Evolutionary conservation across 2,113 vertebrate species (phyloP), one percentile per base, ranked within the genome.

Genomic region (Cryptotis parvus): DNA sequence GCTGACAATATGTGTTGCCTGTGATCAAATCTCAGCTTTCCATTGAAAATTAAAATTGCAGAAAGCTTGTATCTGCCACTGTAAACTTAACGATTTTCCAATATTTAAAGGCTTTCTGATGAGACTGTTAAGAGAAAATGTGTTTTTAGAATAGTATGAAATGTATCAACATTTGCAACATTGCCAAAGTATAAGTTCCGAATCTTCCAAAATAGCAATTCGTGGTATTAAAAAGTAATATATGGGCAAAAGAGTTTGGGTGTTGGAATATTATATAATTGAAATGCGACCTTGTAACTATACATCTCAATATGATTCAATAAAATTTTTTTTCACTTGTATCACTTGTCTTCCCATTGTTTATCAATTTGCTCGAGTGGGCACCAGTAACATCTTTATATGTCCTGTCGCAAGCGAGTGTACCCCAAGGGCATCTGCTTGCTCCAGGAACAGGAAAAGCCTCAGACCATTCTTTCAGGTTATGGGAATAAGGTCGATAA

Each of bases 21-120:
- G 35, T 37, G 39, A 83, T 74, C 27, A 77, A 83, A 78, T 75
- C 65, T 85, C 33, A 63, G 35, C 29, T 74, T 93, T 83, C 33
- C 20, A 37, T 11, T 82, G 63, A 68, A 86, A 86, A 73, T 41
- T 37, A 6, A 7, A 84, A 88, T 80, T 84, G 61, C 70, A 1
- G n/a, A 37, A 87, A 92, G 9, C 27, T 76, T 52, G 1, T 45
- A 33, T 33, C 78, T 79, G 52, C 41, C 5, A 37, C 39, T 4
- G 9, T 43, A 14, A 70, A 15, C 68, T 82, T 86, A n/a, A 31
- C 49, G 70, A 84, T 31, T 39, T 75, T 45, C 69, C 11, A 31
- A 31, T 70, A 39, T 45, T 55, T 80, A 65, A 80, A 79, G 8
- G 5, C 12, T 84, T 75, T 84, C 73, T 80, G 27, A 45, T 79